Conservation (phyloP, 2,797 vertebrate species). For the Schizothorax lantsangensis region DNA sequence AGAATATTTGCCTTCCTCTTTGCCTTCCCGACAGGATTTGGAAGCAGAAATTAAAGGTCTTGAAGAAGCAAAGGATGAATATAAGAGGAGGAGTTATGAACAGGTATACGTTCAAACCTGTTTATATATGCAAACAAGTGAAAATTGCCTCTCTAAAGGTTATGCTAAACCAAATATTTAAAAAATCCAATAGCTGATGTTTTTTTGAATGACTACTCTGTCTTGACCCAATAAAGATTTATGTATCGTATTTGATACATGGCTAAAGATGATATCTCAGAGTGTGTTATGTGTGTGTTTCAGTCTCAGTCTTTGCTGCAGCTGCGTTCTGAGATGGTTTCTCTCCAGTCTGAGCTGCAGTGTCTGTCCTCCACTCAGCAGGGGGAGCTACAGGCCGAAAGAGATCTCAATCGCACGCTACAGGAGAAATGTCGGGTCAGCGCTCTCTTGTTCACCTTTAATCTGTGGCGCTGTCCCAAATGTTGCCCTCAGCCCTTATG, state of each 20-base stretch:
- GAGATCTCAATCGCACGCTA: slow-evolving; percentile 63
- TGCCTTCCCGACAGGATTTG: slow-evolving; percentile 67
- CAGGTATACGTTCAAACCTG: slow-evolving; percentile 12
- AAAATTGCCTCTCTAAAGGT: not conserved
- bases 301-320: slow-evolving; percentile 73
- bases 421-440: slow-evolving; percentile 69
- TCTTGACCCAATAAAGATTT: not conserved
- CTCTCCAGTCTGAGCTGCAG: slow-evolving; percentile 70
- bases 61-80: slow-evolving; percentile 46
- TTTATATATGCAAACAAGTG: not conserved
- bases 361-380: slow-evolving; percentile 68
- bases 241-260: not conserved
- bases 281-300: slow-evolving; percentile 23
- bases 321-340: slow-evolving; percentile 67
- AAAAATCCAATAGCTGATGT: not conserved
- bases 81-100: slow-evolving; percentile 38
- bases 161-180: not conserved
- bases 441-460: not conserved
- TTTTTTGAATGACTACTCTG: not conserved
- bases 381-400: slow-evolving; percentile 61
- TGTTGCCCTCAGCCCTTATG: not conserved
- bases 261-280: not conserved
- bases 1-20: not conserved
- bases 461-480: not conserved
- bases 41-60: slow-evolving; percentile 70